phyloP scores from a whole-genome alignment of 2,888 invertebrate species.

The Resseliella maxima region DNA sequence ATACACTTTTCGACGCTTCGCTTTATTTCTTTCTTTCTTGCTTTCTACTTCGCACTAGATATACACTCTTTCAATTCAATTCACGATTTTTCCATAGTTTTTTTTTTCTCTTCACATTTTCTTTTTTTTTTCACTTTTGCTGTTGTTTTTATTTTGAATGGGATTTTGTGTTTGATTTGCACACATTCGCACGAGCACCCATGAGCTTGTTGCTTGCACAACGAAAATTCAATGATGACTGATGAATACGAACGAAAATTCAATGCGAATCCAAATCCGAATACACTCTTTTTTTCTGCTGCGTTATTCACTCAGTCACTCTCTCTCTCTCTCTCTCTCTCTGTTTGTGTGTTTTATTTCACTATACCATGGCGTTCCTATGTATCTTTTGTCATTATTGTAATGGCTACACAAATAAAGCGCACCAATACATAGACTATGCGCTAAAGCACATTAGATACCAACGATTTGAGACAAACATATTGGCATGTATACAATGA shows the following conservation, averaged over 20 bases:
- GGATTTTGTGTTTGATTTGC: not conserved
- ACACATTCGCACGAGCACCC: not conserved
- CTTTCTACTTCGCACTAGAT: too few species aligned
- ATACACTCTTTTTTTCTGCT: not conserved
- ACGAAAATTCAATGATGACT: constrained; percentile 46
- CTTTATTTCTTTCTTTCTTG: too few species aligned
- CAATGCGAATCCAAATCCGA: constrained; percentile 5
- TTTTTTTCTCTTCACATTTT: not conserved
- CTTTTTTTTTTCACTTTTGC: not conserved
- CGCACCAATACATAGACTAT: not conserved
- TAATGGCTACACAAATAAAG: not conserved
- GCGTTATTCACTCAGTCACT: not conserved
- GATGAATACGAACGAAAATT: constrained; percentile 5
- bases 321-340: not conserved
- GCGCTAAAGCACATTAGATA: not conserved
- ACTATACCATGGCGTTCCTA: not conserved
- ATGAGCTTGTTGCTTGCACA: not conserved
- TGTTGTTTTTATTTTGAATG: not conserved
- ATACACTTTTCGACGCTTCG: too few species aligned
- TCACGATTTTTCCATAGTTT: too few species aligned
- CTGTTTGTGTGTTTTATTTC: not conserved
- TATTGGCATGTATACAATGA: not conserved
- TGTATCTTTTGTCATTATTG: constrained; percentile 28
- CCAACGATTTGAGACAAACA: not conserved
- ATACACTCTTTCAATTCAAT: too few species aligned